Base-by-base conservation (phyloP, 2,888 invertebrate genomes). In the Thymelicus acteon region DNA sequence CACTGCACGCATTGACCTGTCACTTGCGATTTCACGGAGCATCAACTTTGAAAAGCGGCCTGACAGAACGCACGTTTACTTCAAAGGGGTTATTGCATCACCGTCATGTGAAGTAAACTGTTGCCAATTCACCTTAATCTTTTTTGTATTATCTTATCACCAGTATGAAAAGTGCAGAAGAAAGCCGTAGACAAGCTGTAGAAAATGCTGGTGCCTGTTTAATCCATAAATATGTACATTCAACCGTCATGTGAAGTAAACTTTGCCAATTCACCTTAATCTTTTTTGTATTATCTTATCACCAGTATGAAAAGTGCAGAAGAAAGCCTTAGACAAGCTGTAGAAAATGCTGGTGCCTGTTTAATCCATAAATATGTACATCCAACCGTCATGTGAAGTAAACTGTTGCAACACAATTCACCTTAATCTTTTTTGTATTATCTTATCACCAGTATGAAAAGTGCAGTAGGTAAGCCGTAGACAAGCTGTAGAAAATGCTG, bases 1-100 rank as follows among this genome's bases (percentile, higher is more conserved):
- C 83, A 81, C 76, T 68, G 60, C 77, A 82, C 87, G 84, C 89
- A 89, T 81, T 92, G 91, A 91, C 91, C 91, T 87, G 91, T 86
- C 79, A 72, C 77, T 71, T 67, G 77, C 86, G 84, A 90, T 91
- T 92, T 91, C 88, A 92, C 91, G 90, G 83, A 82, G 82, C 77
- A 79, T 77, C 85, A 85, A 84, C 81, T 85, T 85, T 86, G 80
- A 86, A 86, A 87, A 84, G 83, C 83, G 75, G 67, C 74, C 77
- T 75, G 64, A 40, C 67, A 62, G 73, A 70, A 75, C 76, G 75
- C 76, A 74, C 73, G 44, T 65, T 71, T 70, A 76, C 74, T 76
- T 78, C 78, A 77, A 77, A 78, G 76, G 73, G 68, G 61, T 52
- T 52, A 52, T 19, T 52, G 49, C 49, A 15, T 52, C 19, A 52